Evolutionary conservation across 1,140 invertebrate species (phyloP), one percentile per base, ranked within the genome.

Genomic region (Grapholita molesta): DNA sequence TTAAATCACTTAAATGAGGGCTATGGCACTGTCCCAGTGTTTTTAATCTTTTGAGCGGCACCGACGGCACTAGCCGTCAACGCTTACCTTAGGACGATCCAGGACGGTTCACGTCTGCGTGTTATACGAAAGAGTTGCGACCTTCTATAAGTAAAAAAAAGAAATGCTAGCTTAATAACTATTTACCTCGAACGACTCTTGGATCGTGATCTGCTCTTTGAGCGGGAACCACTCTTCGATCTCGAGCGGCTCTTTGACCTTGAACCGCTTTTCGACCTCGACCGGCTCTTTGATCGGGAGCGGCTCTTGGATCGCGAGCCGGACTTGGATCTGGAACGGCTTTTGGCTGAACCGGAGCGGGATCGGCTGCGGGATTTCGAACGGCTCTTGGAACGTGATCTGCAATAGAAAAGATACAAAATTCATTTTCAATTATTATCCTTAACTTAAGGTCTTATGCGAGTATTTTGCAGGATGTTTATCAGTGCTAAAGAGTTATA

Each of bases 201-300:
- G 32, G 93, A 92, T 73, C 89, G 75, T 74, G 93, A 90, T 64
- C 88, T 61, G 80, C 93, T 84, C 71, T 90, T 85, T 38, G 92
- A 92, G 70, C 88, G 81, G 35, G 92, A 93, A 38, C 84, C 75
- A 55, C 88, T 89, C 64, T 89, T 90, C 0, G 92, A 93, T 57
- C 85, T 75, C 1, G 92, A 89, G 9, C 80, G 73, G 12, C 75
- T 83, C 69, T 74, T 78, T 0, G 82, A 83, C 25, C 70, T 76
- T 11, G 82, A 84, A 0, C 72, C 48, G 21, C 67, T 75, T 30
- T 75, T 85, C 0, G 82, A 84, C 23, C 79, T 66, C 11, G 79
- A 81, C 71, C 80, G 71, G 24, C 82, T 83, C 67, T 78, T 83
- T n/a, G 87, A 89, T 53, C 78, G 73, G 0, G 88, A 89, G 8